These are phyloP conservation scores for Trypoxylus dichotomus DNA, from an alignment of 1,140 invertebrate species.

Conservation along the genomic window DNA sequence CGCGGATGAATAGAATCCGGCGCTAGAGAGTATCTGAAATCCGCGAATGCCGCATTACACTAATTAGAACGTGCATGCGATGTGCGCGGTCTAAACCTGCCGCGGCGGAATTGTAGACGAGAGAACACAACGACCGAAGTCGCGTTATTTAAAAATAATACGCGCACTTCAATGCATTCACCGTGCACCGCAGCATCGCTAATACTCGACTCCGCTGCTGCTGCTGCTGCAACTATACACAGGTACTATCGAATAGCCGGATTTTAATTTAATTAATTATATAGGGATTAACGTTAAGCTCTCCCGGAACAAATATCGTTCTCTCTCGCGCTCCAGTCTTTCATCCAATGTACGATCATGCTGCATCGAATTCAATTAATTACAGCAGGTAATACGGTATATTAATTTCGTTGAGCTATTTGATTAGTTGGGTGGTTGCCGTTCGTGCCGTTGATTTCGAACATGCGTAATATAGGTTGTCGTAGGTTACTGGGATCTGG, in stretches of 20 bases:
- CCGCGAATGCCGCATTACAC: background rate
- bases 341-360: background rate
- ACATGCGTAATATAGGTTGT: background rate
- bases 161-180: conserved; percentile 14
- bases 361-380: conserved; percentile 18
- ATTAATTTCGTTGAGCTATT: background rate
- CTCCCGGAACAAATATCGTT: background rate
- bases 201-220: background rate
- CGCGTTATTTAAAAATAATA: conserved; percentile 20
- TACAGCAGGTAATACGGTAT: conserved; percentile 9
- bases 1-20: conserved; percentile 6
- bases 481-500: background rate
- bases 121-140: background rate
- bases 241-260: background rate
- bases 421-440: background rate
- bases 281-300: conserved; percentile 12
- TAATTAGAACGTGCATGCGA: background rate
- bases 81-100: too few relatives aligned
- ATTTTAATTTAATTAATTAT: conserved; percentile 24
- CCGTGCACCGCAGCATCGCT: background rate
- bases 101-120: background rate
- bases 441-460: background rate
- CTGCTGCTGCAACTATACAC: background rate
- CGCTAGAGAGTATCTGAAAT: background rate
- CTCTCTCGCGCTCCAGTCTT: background rate